Conservation (phyloP, 2,888 invertebrate species). For the Tigriopus californicus region DNA sequence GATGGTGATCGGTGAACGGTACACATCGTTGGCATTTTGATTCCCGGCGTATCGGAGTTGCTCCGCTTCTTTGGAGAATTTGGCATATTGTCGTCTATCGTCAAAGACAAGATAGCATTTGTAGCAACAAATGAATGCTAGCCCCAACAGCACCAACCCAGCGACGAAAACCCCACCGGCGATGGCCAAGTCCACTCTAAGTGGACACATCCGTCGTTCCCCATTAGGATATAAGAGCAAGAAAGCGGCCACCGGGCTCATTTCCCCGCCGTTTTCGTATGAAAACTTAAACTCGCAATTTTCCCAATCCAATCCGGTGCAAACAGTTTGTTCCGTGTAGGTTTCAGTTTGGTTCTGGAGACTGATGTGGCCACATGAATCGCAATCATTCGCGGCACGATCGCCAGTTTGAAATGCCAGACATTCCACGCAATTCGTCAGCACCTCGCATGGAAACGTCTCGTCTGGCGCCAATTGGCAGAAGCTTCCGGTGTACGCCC, state of each 20-base stretch:
- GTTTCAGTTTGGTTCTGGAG: no score
- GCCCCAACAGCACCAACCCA: not conserved
- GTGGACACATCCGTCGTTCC: no score
- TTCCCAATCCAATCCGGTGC: no score
- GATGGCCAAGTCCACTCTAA: not conserved
- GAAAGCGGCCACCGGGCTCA: no score
- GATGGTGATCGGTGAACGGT: no score
- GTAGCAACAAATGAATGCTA: not conserved
- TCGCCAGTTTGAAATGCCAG: not conserved
- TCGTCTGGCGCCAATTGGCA: not conserved
- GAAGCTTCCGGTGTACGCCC: not conserved
- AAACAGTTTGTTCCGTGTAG: no score
- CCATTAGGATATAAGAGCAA: no score
- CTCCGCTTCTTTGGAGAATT: not conserved
- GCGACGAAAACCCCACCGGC: not conserved
- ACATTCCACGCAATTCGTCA: not conserved
- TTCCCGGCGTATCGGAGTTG: not conserved
- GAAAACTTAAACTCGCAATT: no score
- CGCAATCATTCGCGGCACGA: no score
- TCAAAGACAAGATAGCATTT: not conserved
- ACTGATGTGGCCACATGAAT: no score
- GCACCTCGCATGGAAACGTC: not conserved
- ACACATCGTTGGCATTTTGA: no score
- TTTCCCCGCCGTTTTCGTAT: no score
- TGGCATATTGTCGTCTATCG: constrained; percentile 7